Conservation (phyloP, 92 coral and sea anemone species). For the Phenganax stokvisi region DNA sequence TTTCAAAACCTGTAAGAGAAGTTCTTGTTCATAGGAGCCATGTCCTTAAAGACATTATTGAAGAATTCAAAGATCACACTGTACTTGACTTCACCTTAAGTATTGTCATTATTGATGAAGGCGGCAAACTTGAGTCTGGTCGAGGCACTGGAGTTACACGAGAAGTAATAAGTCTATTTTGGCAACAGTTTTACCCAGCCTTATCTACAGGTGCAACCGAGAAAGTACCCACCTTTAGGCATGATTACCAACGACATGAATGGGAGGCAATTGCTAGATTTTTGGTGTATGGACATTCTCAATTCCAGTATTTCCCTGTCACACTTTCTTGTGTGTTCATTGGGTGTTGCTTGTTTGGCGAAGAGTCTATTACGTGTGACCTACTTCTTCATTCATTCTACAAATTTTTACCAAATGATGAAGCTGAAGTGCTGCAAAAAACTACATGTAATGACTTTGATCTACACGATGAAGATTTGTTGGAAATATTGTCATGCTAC, state of each 20-base stretch:
- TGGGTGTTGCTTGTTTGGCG: constrained; percentile 1
- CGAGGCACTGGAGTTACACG: constrained; percentile 24
- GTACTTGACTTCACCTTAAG: constrained; percentile 8
- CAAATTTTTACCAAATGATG: neutral
- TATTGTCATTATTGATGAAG: constrained; percentile 25
- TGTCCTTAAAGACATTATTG: constrained; percentile 45
- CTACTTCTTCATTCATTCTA: neutral
- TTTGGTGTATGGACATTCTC: neutral
- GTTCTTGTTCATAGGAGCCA: constrained; percentile 43
- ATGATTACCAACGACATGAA: neutral
- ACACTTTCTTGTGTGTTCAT: constrained; percentile 7
- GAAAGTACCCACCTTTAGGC: neutral
- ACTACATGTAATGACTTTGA: neutral
- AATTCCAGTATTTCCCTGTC: constrained; percentile 1
- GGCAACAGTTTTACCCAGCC: constrained; percentile 7
- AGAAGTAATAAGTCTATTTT: constrained; percentile 21
- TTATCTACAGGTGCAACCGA: neutral
- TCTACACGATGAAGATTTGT: constrained; percentile 1
- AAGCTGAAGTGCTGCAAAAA: neutral
- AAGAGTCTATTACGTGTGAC: neutral
- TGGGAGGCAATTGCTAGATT: constrained; percentile 14
- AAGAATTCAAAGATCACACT: constrained; percentile 41
- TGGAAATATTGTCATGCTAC: neutral
- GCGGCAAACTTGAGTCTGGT: constrained; percentile 22
- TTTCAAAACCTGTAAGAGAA: constrained; percentile 26